These are phyloP conservation scores for Echinometra lucunter DNA, from an alignment of 53 echinoderm and acorn worm genomes.

Conservation along the genomic window DNA sequence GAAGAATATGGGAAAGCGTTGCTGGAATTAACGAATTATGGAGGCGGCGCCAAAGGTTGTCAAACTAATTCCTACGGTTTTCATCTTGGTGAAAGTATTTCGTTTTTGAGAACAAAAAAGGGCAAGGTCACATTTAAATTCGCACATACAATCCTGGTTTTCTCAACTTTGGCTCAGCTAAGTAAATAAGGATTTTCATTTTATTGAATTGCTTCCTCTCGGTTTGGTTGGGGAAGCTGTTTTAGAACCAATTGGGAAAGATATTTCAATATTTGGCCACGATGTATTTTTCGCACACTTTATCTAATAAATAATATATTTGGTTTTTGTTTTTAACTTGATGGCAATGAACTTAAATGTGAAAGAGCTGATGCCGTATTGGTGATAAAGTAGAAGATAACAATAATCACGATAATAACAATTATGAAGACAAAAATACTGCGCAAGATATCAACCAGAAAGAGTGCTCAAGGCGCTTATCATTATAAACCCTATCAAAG, in stretches of 20 bases:
- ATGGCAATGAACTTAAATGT: too few relatives aligned
- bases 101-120: constrained; percentile 16
- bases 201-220: constrained; percentile 16
- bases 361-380: too few relatives aligned
- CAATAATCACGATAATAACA: too few relatives aligned
- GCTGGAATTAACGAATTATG: constrained; percentile 33
- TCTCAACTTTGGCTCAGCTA: constrained; percentile 20
- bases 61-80: background rate
- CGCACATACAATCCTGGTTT: background rate
- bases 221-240: background rate
- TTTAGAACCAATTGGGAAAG: background rate
- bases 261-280: background rate
- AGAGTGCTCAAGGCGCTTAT: too few relatives aligned
- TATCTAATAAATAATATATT: background rate
- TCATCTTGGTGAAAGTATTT: background rate
- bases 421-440: too few relatives aligned
- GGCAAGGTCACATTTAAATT: constrained; percentile 43
- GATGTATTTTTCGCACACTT: background rate
- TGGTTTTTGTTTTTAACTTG: too few relatives aligned
- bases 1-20: constrained; percentile 16
- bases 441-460: too few relatives aligned
- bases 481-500: too few relatives aligned
- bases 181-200: constrained; percentile 41
- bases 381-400: too few relatives aligned
- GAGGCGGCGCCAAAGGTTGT: constrained; percentile 45